Base-by-base conservation (phyloP, 2,797 vertebrate species). In the Sandelia bainsii region DNA sequence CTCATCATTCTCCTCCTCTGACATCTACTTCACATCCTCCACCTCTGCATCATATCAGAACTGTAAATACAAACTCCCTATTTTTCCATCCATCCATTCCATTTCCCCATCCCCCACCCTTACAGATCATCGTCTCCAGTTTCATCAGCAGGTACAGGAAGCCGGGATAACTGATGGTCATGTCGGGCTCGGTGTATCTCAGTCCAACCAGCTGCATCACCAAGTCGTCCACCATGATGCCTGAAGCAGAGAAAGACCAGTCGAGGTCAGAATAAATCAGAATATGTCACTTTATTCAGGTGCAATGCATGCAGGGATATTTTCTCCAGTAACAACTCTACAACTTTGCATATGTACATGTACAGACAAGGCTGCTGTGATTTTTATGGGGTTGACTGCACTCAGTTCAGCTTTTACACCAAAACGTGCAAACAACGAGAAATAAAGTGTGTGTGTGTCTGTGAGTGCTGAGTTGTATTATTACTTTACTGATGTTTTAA, bases 81-180 rank as follows among this genome's bases (percentile, higher is more conserved):
- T 2, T 5, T 3, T 49, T 58, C n/a, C n/a, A n/a, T n/a, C n/a
- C n/a, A n/a, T n/a, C n/a, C n/a, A n/a, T n/a, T 10, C 22, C n/a
- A 6, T 3, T 4, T 10, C 39, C 19, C 17, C 16, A 0, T 8
- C n/a, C 1, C 48, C 44, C 37, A n/a, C 32, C 9, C 93, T 94
- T 91, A 96, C 95, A 72, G 72, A 92, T 95, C 92, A 94, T 95
- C 80, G 82, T 89, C 77, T 95, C 92, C 88, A 95, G 83, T 57
- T 95, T 95, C 68, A 94, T 87, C 51, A 95, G 70, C 66, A 95
- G 93, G 83, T 87, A 94, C 63, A 96, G 88, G 88, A 95, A 96
- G 32, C 93, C 93, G 0, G 94, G 92, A 80, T 93, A 95, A 48
- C 82, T 94, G 91, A 96, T 51, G 59, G 92, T 95, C 88, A 93